Conservation (phyloP, 1,140 invertebrate genomes). For the Bactericera cockerelli region DNA sequence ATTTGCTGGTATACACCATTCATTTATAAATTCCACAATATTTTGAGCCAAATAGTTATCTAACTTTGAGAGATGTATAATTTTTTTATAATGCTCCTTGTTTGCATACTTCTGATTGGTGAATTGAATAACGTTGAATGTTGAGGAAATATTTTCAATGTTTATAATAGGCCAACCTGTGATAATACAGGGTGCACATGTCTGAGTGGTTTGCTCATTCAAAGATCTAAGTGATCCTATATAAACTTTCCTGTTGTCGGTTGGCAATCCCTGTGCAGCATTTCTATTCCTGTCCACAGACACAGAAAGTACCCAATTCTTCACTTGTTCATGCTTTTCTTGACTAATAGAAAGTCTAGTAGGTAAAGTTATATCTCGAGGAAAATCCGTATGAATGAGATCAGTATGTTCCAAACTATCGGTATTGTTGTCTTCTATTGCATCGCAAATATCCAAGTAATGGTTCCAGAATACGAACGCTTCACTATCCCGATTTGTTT, state of each 20-base stretch:
- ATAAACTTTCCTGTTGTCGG: conserved; percentile 54
- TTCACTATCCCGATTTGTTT: conserved; percentile 62
- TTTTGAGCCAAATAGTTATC: neutral
- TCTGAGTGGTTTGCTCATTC: conserved; percentile 26
- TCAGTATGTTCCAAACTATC: conserved; percentile 77
- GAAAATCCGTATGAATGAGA: conserved; percentile 77
- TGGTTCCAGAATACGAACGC: conserved; percentile 94
- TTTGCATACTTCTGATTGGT: conserved; percentile 19
- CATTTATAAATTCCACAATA: conserved; percentile 4
- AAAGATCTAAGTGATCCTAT: conserved; percentile 42
- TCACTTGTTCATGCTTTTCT: conserved; percentile 61
- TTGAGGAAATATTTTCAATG: conserved; percentile 32
- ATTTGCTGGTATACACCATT: conserved; percentile 13
- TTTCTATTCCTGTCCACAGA: conserved; percentile 90
- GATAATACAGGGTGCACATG: conserved; percentile 52
- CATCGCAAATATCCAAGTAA: conserved; percentile 87
- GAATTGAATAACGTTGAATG: conserved; percentile 18
- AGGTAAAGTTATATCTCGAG: conserved; percentile 67
- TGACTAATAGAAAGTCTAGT: conserved; percentile 37
- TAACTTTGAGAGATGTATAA: neutral
- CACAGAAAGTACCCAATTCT: conserved; percentile 89
- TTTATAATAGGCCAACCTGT: conserved; percentile 70
- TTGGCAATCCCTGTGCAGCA: conserved; percentile 46
- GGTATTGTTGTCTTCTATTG: conserved; percentile 66
- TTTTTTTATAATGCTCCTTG: conserved; percentile 30